Evolutionary conservation across 2,888 invertebrate genomes (phyloP), one percentile per base, ranked within the genome.

Genomic region (Salticus scenicus): DNA sequence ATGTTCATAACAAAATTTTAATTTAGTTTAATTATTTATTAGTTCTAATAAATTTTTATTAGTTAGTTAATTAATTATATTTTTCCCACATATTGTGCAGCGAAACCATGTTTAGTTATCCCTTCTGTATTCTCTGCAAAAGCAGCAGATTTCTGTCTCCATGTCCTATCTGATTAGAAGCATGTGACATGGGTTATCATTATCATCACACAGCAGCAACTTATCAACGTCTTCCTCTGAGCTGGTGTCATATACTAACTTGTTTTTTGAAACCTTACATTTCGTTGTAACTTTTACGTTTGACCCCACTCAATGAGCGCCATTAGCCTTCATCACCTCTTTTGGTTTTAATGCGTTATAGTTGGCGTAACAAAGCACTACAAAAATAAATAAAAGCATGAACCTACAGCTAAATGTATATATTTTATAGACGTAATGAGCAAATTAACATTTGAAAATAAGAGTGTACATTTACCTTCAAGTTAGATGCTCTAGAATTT

Each of bases 301-400:
- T 47, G 47, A 47, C 17, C 2, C 17, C 47, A 37, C 47, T 47
- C 47, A 27, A 27, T 24, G 28, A 63, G 63, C 63, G 28, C 24
- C 28, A 63, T 63, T 63, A 63, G 24, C 27, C 63, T 63, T 63
- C 63, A 63, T 24, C 28, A 27, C 63, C 63, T 24, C 24, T 20
- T 63, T 63, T 4, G 20, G 4, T 28, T 63, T 63, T 24, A 63
- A 24, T 63, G 63, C 63, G 28, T 63, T 63, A 8, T 63, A 63
- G 28, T 24, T 63, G 63, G 63, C 63, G 17, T 24, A 63, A 28
- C 63, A 63, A 63, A 8, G 63, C 24, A 63, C 27, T 63, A 24
- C 63, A 63, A 63, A 24, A 63, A 63, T 63, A 63, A 63, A 63
- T 63, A 63, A 24, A 28, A 63, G 63, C 63, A 63, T 28, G 27